Evolutionary conservation across 2,797 vertebrate genomes (phyloP).

Genomic region (Salmo trutta): DNA sequence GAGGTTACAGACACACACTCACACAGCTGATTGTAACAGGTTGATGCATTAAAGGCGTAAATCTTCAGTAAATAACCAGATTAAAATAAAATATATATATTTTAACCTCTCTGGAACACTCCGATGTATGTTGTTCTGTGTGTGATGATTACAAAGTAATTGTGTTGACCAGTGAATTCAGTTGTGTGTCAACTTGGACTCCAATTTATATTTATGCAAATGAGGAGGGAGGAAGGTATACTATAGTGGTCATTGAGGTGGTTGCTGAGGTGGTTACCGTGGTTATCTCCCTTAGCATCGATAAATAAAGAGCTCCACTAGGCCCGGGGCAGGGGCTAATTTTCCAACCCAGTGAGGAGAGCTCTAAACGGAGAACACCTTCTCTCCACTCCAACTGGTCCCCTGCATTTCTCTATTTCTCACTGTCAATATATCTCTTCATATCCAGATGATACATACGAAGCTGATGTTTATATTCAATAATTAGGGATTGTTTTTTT

Average conservation of each 20-base stretch:
- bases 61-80: background rate
- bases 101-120: background rate
- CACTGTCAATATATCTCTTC: constrained; percentile 26
- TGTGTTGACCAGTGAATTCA: background rate
- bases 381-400: constrained; percentile 35
- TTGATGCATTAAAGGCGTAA: background rate
- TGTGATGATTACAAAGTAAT: background rate
- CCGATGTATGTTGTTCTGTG: background rate
- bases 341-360: constrained; percentile 71
- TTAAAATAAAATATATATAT: background rate
- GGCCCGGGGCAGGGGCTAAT: constrained; percentile 64
- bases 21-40: constrained; percentile 6
- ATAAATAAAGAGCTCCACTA: constrained; percentile 65
- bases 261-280: background rate
- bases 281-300: constrained; percentile 63
- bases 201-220: background rate
- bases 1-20: constrained; percentile 38
- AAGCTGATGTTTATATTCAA: background rate
- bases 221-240: constrained; percentile 7
- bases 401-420: constrained; percentile 23
- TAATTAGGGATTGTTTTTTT: background rate
- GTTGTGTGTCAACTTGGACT: background rate
- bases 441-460: background rate
- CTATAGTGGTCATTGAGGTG: background rate
- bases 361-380: constrained; percentile 59